These are phyloP conservation scores for Ptychoptera contaminata DNA, from an alignment of 2,888 invertebrate genomes.

Conservation along the genomic window DNA sequence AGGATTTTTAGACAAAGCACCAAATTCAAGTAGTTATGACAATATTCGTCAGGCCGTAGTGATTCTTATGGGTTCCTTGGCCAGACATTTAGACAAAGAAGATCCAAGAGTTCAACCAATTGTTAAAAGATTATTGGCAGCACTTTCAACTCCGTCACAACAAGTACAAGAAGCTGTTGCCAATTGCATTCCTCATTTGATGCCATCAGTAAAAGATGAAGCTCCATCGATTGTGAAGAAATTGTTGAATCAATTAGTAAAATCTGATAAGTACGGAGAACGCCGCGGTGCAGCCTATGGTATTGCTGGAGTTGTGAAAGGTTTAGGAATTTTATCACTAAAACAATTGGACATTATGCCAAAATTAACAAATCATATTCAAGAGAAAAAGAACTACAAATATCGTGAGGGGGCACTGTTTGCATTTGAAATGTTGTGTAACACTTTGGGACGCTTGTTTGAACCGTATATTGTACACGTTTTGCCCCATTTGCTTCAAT, in stretches of 20 bases:
- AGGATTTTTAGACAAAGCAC: conserved; percentile 82
- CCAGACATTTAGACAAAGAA: conserved; percentile 84
- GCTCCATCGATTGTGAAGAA: conserved; percentile 77
- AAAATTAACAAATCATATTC: conserved; percentile 80
- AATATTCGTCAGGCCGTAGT: conserved; percentile 91
- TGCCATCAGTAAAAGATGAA: conserved; percentile 83
- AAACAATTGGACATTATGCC: conserved; percentile 95
- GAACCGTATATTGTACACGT: conserved; percentile 98
- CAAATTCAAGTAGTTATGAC: conserved; percentile 79
- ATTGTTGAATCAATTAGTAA: conserved; percentile 70
- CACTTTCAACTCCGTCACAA: conserved; percentile 91
- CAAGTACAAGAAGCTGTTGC: conserved; percentile 97
- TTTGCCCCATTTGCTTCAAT: conserved; percentile 81
- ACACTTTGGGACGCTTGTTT: conserved; percentile 77
- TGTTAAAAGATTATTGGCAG: conserved; percentile 73
- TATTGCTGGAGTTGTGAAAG: conserved; percentile 90
- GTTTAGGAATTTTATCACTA: conserved; percentile 85
- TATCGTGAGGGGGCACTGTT: conserved; percentile 91
- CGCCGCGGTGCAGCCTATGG: conserved; percentile 91
- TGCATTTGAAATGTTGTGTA: conserved; percentile 94
- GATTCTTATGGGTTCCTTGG: conserved; percentile 91
- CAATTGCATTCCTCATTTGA: conserved; percentile 85
- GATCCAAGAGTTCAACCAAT: conserved; percentile 90
- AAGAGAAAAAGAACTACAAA: conserved; percentile 91
- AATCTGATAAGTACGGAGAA: conserved; percentile 78